These are phyloP conservation scores for Hoplias malabaricus DNA, from an alignment of 2,113 vertebrate species.

Conservation along the genomic window DNA sequence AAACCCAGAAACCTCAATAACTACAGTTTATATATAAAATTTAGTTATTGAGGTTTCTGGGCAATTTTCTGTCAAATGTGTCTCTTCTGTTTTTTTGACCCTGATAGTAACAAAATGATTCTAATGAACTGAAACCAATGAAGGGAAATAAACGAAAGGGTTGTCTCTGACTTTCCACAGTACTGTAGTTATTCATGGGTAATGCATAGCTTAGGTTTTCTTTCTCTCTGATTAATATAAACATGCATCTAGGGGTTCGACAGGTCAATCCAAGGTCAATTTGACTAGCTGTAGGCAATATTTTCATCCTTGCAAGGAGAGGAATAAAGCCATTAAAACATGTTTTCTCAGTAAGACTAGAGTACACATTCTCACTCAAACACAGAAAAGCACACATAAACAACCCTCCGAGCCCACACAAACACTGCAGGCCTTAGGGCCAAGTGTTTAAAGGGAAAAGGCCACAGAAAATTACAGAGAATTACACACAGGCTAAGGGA, in stretches of 20 bases:
- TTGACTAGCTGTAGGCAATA: neutral
- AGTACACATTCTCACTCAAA: constrained; percentile 23
- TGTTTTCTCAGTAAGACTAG: constrained; percentile 15
- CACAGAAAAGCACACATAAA: constrained; percentile 41
- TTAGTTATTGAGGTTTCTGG: too few species aligned
- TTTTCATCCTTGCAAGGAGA: neutral
- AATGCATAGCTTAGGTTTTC: neutral
- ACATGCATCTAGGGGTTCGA: constrained; percentile 1
- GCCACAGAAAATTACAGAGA: neutral
- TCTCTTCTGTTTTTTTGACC: too few species aligned
- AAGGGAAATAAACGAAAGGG: too few species aligned
- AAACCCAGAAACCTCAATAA: too few species aligned
- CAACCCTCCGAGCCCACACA: constrained; percentile 9
- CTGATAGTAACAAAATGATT: too few species aligned
- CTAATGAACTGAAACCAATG: too few species aligned
- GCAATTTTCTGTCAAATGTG: too few species aligned
- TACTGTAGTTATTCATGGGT: neutral
- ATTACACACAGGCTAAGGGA: neutral
- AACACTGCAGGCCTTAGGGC: neutral
- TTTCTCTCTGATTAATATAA: neutral
- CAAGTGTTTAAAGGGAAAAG: neutral
- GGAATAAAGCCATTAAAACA: constrained; percentile 3
- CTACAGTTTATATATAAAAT: too few species aligned
- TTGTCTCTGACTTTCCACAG: too few species aligned
- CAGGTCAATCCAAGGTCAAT: neutral